Conservation (phyloP, 2,113 vertebrate genomes). For the Hippotragus niger region DNA sequence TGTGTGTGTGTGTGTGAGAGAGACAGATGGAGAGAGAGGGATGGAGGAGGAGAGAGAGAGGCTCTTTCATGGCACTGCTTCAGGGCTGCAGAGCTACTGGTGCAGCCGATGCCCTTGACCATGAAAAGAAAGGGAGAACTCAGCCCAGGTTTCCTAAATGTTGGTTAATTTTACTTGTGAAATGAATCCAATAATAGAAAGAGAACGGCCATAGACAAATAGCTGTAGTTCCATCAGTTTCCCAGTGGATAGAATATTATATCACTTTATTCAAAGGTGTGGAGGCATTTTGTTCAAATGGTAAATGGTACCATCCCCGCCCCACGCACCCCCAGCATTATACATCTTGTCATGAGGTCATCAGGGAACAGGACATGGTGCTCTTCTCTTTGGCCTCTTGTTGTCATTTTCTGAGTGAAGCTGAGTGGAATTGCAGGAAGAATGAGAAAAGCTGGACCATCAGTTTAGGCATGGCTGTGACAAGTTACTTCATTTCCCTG, state of each 20-base stretch:
- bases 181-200: neutral
- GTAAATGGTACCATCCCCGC: neutral
- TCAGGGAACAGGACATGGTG: neutral
- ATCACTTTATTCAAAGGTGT: neutral
- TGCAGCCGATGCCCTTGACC: neutral
- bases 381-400: neutral
- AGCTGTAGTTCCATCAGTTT: neutral
- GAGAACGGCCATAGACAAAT: neutral
- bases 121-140: neutral
- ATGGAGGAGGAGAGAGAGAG: neutral
- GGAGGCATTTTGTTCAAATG: neutral
- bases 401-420: neutral
- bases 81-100: neutral
- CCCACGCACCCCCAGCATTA: rapidly evolving
- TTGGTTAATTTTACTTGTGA: neutral
- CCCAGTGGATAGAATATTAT: neutral
- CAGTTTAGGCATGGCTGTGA: neutral
- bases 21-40: neutral
- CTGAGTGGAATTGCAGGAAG: neutral
- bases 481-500: neutral
- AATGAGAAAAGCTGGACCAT: neutral
- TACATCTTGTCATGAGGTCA: neutral
- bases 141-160: neutral
- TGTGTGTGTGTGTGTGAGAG: neutral
- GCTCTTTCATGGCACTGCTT: neutral